phyloP scores from a whole-genome alignment of 2,888 invertebrate species.

The Cryptocephalus primarius region DNA sequence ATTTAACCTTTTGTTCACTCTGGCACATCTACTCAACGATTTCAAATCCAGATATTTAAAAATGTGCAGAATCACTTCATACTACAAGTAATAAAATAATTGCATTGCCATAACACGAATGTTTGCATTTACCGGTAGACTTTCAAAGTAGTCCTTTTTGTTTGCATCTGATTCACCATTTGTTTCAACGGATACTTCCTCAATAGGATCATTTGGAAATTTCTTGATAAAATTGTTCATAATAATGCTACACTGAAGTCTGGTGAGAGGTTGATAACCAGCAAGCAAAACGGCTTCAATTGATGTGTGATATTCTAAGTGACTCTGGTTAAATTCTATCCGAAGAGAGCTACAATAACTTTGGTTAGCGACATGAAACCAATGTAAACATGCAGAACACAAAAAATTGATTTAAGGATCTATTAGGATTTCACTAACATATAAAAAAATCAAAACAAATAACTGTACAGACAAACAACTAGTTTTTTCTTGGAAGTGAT shows the following conservation, averaged over 20 bases:
- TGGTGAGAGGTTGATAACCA: conserved; percentile 38
- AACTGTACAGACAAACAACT: too few species aligned
- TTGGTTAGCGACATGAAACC: too few species aligned
- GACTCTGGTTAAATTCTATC: conserved; percentile 75
- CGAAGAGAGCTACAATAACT: conserved; percentile 64
- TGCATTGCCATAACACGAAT: conserved; percentile 33
- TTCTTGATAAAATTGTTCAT: background rate
- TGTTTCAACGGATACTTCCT: conserved; percentile 1
- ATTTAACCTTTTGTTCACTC: conserved; percentile 63
- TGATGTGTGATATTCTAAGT: conserved; percentile 76
- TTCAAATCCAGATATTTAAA: conserved; percentile 70
- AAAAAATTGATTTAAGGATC: too few species aligned
- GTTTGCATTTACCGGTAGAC: conserved; percentile 22
- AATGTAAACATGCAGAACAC: too few species aligned
- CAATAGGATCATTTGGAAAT: background rate
- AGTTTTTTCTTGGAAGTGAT: too few species aligned
- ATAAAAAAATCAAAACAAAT: too few species aligned
- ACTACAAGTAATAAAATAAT: conserved; percentile 43
- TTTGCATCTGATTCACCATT: conserved; percentile 6
- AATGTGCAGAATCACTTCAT: conserved; percentile 72
- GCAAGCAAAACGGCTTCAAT: conserved; percentile 74
- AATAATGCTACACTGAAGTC: too few species aligned
- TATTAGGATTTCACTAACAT: too few species aligned
- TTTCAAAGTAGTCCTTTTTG: conserved; percentile 15
- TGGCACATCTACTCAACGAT: conserved; percentile 65